Evolutionary conservation across 2,113 vertebrate genomes (phyloP).

Genomic region (Parotia lawesii): DNA sequence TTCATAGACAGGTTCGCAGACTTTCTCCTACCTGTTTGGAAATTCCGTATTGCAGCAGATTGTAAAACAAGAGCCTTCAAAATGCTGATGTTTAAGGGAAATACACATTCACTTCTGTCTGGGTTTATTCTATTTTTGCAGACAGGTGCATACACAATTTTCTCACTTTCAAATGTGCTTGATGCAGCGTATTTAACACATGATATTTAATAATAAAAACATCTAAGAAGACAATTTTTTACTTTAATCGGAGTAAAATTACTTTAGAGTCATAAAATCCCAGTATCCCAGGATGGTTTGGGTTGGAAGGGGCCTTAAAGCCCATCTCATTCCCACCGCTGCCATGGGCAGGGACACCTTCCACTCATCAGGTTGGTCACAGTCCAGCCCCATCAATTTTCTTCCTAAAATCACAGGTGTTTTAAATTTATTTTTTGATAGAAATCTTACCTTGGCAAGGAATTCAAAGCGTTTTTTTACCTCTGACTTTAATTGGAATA

Average conservation of each 20-base stretch:
- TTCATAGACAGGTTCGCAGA: background rate
- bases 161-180: background rate
- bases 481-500: background rate
- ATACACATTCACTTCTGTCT: background rate
- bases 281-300: background rate
- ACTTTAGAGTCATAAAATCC: background rate
- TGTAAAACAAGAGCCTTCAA: background rate
- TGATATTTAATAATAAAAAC: background rate
- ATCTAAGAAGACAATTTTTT: background rate
- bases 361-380: background rate
- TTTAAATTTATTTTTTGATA: background rate
- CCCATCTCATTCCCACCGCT: background rate
- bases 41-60: background rate
- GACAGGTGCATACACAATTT: background rate
- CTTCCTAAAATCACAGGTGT: background rate
- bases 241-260: background rate
- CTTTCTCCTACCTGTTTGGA: background rate
- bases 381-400: background rate
- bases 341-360: background rate
- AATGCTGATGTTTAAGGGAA: background rate
- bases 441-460: background rate
- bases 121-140: background rate
- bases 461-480: background rate
- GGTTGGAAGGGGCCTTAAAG: background rate
- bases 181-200: background rate